Base-by-base conservation (phyloP, 2,113 vertebrate genomes). In the Gasterosteus aculeatus region DNA sequence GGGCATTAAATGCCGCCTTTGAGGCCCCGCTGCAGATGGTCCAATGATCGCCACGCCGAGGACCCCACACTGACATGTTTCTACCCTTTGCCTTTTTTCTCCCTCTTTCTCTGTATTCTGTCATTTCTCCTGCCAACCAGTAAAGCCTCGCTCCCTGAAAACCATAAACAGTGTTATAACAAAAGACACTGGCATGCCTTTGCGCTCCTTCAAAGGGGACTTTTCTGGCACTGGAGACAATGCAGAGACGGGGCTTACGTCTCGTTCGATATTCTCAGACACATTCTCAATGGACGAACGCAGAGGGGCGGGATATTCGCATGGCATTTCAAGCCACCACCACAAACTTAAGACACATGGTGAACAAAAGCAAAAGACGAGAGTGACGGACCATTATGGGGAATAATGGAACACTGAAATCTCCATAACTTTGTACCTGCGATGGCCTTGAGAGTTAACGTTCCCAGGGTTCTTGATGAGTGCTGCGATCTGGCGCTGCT, bases 131-230 rank as follows among this genome's bases (percentile, higher is more conserved):
- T 87, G 83, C 84, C 89, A 90, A 75, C 82, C 80, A 77, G 79
- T 82, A 75, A 74, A 56, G 60, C 77, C 82, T 57, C 3, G 9
- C 79, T 86, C 77, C 60, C 66, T 69, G 65, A 87, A 82, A 89
- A 72, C 81, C 67, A 85, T 89, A 86, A 91, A 92, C 86, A 72
- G 64, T 81, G 86, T 89, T 92, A 87, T 69, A 89, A 89, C 76
- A 87, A 79, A 86, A 90, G 92, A 88, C 75, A 87, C 69, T 81
- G 82, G 78, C 85, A 71, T 83, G 83, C 79, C 69, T 84, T 81
- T 77, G 60, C 65, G 18, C 42, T 83, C 26, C 83, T 90, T 88
- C 85, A 86, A 89, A 92, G 85, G 72, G 70, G 65, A 70, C 64
- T 72, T 88, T 81, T 89, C 82, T 85, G 82, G 70, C 33, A 1